phyloP scores from a whole-genome alignment of 2,113 vertebrate species.

The Apteryx mantelli region DNA sequence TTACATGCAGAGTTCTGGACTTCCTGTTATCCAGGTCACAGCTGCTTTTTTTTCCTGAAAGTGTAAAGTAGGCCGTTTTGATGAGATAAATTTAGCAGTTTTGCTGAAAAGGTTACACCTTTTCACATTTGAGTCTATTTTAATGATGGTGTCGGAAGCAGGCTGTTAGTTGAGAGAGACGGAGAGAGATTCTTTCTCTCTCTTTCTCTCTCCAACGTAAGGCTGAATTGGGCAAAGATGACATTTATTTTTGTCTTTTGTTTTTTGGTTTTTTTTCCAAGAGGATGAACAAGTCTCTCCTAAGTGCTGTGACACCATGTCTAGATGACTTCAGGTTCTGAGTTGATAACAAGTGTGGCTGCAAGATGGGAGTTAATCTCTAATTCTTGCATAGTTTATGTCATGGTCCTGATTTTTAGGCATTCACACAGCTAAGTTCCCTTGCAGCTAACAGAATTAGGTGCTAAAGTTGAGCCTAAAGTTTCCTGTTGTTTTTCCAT shows the following conservation, averaged over 20 bases:
- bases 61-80: not conserved
- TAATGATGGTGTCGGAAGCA: not conserved
- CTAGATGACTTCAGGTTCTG: not conserved
- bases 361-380: not conserved
- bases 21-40: not conserved
- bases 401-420: not conserved
- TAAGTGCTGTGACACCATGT: not conserved
- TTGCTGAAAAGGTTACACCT: not conserved
- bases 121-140: not conserved
- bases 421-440: not conserved
- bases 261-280: not conserved
- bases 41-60: not conserved
- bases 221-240: not conserved
- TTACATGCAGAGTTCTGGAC: not conserved
- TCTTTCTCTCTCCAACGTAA: accelerated
- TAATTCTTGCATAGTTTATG: not conserved
- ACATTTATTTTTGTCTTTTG: not conserved
- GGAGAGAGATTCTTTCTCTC: too few species aligned
- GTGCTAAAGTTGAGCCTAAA: not conserved
- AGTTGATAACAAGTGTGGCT: not conserved
- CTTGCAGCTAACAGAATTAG: not conserved
- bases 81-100: not conserved
- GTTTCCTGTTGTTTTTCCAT: accelerated
- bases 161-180: not conserved
- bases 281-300: not conserved